phyloP scores from a whole-genome alignment of 2,888 invertebrate genomes.

The Idaea straminata region DNA sequence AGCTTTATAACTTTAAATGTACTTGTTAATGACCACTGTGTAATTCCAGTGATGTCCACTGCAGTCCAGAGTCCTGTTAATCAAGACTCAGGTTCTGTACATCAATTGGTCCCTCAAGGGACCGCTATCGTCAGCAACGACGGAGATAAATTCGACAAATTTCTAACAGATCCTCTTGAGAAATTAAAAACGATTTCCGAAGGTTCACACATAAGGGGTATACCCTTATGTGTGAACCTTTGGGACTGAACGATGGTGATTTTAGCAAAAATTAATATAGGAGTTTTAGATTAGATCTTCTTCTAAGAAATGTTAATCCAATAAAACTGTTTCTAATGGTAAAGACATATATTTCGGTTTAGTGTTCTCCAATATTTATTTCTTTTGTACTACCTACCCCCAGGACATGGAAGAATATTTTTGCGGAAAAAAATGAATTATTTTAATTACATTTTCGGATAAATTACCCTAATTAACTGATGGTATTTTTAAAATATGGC shows the following conservation, averaged over 20 bases:
- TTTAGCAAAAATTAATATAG: not conserved
- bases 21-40: not conserved
- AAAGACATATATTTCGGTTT: too few relatives aligned
- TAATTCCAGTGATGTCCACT: not conserved
- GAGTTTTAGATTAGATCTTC: not conserved
- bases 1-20: too few relatives aligned
- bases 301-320: not conserved
- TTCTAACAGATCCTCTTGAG: not conserved
- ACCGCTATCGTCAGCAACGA: not conserved
- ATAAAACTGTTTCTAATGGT: too few relatives aligned
- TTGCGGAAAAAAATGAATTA: too few relatives aligned
- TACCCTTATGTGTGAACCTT: not conserved
- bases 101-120: not conserved
- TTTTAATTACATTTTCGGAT: too few relatives aligned
- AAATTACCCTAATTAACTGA: too few relatives aligned
- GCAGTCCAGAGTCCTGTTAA: not conserved
- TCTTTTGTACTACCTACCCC: too few relatives aligned
- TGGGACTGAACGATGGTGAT: not conserved
- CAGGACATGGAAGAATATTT: too few relatives aligned
- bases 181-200: conserved; percentile 1
- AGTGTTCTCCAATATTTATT: too few relatives aligned
- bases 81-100: not conserved
- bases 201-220: too few relatives aligned
- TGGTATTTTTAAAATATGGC: too few relatives aligned
- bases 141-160: not conserved